phyloP scores from a whole-genome alignment of 2,113 vertebrate species.

The Mus musculus region GRCm39 chr6:112766001-112766500 shows the following conservation, averaged over 20 bases:
- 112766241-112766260: neutral
- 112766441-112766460: neutral
- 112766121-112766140: neutral
- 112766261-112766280: fast-evolving
- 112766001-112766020: fast-evolving
- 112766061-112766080: neutral
- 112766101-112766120: neutral
- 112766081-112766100: neutral
- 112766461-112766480: neutral
- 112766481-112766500: neutral
- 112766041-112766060: neutral
- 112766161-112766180: neutral
- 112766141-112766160: neutral
- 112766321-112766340: neutral
- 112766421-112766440: fast-evolving
- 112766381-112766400: neutral
- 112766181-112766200: neutral
- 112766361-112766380: neutral
- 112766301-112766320: neutral
- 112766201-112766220: too few relatives aligned
- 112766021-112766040: neutral
- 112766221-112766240: neutral
- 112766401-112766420: neutral
- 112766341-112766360: neutral
- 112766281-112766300: neutral